Base-by-base conservation (phyloP, 2,113 vertebrate genomes). In the Eubucco bourcierii region DNA sequence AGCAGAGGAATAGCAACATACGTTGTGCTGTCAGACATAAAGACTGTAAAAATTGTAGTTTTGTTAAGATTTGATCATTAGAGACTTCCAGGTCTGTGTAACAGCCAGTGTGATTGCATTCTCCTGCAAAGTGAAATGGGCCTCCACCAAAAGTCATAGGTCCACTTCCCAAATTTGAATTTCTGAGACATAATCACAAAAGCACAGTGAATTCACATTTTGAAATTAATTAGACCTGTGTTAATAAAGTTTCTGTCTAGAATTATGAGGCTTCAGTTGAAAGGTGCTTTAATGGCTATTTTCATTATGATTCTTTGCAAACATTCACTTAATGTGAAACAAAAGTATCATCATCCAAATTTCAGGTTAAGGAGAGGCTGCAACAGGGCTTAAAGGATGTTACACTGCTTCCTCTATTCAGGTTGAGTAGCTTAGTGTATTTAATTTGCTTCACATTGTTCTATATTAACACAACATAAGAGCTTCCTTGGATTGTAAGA, bases 31-130 rank as follows among this genome's bases (percentile, higher is more conserved):
- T 28, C 56, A 39, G 24, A 10, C 10, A 17, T 81, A 68, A 93
- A 44, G 24, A 47, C 27, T 21, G 52, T 63, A 10, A 46, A 46
- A 46, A 46, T 14, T 55, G 25, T 74, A 27, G 8, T 71, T 90
- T 70, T 90, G 15, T 37, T 80, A 33, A 82, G 29, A 34, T 29
- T 9, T 14, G 4, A 20, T 61, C 6, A 12, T 79, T 70, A 34
- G 17, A 46, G 10, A 37, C 46, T 61, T 87, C 15, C n/a, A 52
- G 65, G 12, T 53, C 14, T 64, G 52, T 33, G 59, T 60, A 64
- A 39, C 19, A 65, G 17, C 19, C 34, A 77, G 2, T 5, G 0
- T 85, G 52, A 63, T n/a, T 0, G 0, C 80, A 63, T 2, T 34
- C 4, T 83, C 31, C 4, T n/a, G 60, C 5, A 55, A 83, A 80